Evolutionary conservation across 2,888 invertebrate species (phyloP), one percentile per base, ranked within the genome.

Genomic region (Metopia argyrocephala): DNA sequence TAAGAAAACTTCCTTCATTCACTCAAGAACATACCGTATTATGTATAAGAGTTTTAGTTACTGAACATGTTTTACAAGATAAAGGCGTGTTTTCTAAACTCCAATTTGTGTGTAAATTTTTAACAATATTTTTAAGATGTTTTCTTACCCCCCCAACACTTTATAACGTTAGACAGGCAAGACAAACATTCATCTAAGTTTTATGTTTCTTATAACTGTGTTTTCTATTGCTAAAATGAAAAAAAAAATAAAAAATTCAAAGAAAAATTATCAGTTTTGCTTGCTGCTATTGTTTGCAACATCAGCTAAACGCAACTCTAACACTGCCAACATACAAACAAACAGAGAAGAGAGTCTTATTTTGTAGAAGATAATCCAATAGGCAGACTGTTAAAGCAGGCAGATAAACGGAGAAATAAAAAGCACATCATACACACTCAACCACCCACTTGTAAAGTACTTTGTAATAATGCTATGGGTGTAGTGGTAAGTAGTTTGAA

Each of bases 61-160:
- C 81, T 71, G 76, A 76, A 79, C 75, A 70, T 74, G 78, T 81
- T 80, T 65, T 74, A 81, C 81, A 78, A 74, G 81, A 78, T 74
- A 81, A 81, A 81, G 81, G 78, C 81, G 81, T 81, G 81, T 74
- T 78, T 73, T 73, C 66, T 73, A 78, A 81, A 81, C 78, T 78
- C 62, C 81, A 81, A 81, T 81, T 81, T 81, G 81, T 81, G 81
- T 81, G 78, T 70, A 81, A 81, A 81, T 81, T 70, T 81, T 69
- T 45, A 78, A 75, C 74, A 70, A 81, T 78, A 61, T 81, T 78
- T 81, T 57, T 70, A 25, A 62, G 46, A 76, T 78, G 74, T 68
- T 45, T 28, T 61, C 31, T 15, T 64, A 20, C 15, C 12, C 12
- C 23, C 5, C 52, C 57, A 54, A n/a, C 2, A 28, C 23, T 73